Conservation (phyloP, 1,140 invertebrate species). For the Danaus plexippus region DNA sequence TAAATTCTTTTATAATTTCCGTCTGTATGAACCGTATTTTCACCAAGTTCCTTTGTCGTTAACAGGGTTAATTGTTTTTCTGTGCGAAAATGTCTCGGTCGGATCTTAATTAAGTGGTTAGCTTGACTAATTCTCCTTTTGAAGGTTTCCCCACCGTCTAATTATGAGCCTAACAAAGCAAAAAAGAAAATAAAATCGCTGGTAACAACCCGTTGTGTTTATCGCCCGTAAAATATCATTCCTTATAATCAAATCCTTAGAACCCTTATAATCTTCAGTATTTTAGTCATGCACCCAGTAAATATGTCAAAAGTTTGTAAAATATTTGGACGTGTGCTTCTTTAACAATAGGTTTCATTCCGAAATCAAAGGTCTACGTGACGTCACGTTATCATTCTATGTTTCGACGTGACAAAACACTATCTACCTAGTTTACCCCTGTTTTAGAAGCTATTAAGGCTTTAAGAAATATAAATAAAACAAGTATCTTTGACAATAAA, state of each 20-base stretch:
- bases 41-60: conserved; percentile 38
- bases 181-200: conserved; percentile 1
- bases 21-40: conserved; percentile 24
- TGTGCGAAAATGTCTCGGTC: conserved; percentile 32
- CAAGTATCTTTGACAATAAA: no score
- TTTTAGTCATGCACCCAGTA: no score
- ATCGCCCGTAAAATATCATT: no score
- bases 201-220: no score
- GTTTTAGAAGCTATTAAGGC: no score
- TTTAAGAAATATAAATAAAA: no score
- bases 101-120: conserved; percentile 47
- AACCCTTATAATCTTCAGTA: no score
- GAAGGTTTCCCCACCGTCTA: conserved; percentile 27
- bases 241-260: no score
- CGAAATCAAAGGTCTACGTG: conserved; percentile 16
- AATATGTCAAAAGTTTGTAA: neutral
- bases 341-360: conserved; percentile 14
- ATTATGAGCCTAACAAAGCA: conserved; percentile 25
- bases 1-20: conserved; percentile 24
- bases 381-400: conserved; percentile 14
- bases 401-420: conserved; percentile 19
- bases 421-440: neutral
- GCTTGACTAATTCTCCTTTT: conserved; percentile 35
- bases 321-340: neutral
- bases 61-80: conserved; percentile 49